Base-by-base conservation (phyloP, 2,113 vertebrate species). In the Mellivora capensis region DNA sequence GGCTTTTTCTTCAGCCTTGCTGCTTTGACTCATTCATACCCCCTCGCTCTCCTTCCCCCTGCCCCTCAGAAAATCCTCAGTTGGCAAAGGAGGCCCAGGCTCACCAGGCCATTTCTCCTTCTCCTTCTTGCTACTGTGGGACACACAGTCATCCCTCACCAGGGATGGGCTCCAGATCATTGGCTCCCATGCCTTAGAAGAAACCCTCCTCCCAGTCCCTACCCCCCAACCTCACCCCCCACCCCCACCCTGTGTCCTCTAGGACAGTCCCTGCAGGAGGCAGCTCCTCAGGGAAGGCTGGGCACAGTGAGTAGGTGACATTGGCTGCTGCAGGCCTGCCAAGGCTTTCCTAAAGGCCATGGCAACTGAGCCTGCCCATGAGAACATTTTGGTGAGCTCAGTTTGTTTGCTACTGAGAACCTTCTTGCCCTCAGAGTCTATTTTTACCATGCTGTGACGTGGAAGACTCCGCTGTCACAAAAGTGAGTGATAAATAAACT, bases 351-450 rank as follows among this genome's bases (percentile, higher is more conserved):
- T 94, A 96, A 97, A 97, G 96, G 88, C 96, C 87, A 86, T 0
- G 1, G 77, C 77, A 37, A 23, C 71, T 0, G 1, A n/a, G 37
- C 67, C 90, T 84, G 79, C 89, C 80, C 20, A 4, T 8, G 42
- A 82, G 88, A 90, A 97, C 96, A 96, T 92, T 93, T 74, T 96
- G 96, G 86, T 96, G 91, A 96, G 89, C 87, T 97, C 93, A 94
- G 89, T 84, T 96, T 96, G 93, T 97, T 92, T 97, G 87, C 97
- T 97, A 44, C 96, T 0, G 14, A 96, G 89, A 97, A 71, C n/a
- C 80, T 84, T 90, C 89, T 82, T 59, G 85, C 69, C 88, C 82
- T 80, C 71, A 71, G 3, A 10, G 83, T 95, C 97, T 98, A 98
- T 98, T 98, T 97, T 98, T 97, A 96, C 18, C 88, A 87, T 7